Evolutionary conservation across 2,888 invertebrate species (phyloP), one percentile per base, ranked within the genome.

Genomic region (Cataglyphis livida): DNA sequence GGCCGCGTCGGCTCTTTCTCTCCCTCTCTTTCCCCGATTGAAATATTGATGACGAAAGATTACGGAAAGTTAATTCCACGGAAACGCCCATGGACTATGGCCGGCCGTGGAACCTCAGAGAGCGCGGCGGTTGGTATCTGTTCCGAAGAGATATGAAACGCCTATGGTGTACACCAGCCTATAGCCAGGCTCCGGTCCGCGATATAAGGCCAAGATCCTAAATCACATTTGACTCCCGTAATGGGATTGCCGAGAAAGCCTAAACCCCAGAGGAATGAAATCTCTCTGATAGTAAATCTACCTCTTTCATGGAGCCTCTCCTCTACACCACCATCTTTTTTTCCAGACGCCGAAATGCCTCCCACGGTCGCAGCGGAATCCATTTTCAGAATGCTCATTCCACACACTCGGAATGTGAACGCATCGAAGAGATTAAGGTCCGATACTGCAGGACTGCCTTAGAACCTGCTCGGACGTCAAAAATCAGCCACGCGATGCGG

Each of bases 221-320:
- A 93, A 94, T 94, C 93, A 93, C 92, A 90, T 93, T 93, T 93
- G 93, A 92, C 92, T 92, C 87, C 88, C 85, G 91, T 91, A 91
- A 91, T 92, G 91, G 92, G 91, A 92, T 90, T 91, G 91, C 91
- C 90, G 81, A 89, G 89, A 91, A 88, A 89, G 87, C 90, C 90
- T 87, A 87, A 90, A 88, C 89, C 90, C 85, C 84, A 84, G 87
- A 89, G 89, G 89, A 88, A 90, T 87, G 88, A 90, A 91, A 91
- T 92, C 90, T 85, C 78, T 87, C 90, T 88, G 90, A 92, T 91
- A 92, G 91, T 93, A 93, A 93, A 93, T 93, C 91, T 92, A 90
- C 87, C 86, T 78, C 85, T 83, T 85, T 84, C 82, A 79, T 74
- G 71, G 82, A 86, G 85, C 84, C 66, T 74, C 41, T 68, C 83